Base-by-base conservation (phyloP, 2,888 invertebrate genomes). In the Yponomeuta plumbellus region DNA sequence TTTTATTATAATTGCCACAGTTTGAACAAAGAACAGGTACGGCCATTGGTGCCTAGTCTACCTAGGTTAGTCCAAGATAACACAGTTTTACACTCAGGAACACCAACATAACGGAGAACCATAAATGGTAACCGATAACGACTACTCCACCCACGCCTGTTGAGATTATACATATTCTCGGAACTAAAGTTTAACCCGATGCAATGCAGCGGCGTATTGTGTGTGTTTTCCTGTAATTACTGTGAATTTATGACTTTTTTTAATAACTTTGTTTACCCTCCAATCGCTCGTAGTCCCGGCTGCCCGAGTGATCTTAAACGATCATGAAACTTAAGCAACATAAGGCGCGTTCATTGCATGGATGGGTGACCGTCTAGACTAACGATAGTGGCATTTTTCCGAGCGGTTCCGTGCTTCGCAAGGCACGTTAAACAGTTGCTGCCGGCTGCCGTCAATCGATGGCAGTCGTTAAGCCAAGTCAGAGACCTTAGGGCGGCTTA, bases 71-170 rank as follows among this genome's bases (percentile, higher is more conserved):
- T 17, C 5, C 44, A 5, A 52, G 44, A 52, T 52, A 52, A 52
- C 44, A 52, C 44, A 52, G 17, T 52, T 52, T 52, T 17, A 52
- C 17, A 52, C 17, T 17, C 44, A 52, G 44, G 44, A 52, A 52
- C 44, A 52, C 44, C 17, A 52, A 52, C 44, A 52, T 52, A 52
- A 52, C 44, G 44, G 44, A 13, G 17, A 52, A 52, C 44, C 44
- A 52, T 52, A 52, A 52, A 52, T 52, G 44, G 44, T 52, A 17
- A 52, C 44, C 44, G 44, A 52, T 52, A 52, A 52, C 44, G 44
- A 52, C 17, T 13, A 13, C 44, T 17, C 13, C 44, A 52, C 44
- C 44, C 44, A 52, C 44, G 17, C 44, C 44, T 17, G 44, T 17
- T 52, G 44, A 52, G 44, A 52, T 52, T 52, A 52, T 52, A 52